Base-by-base conservation (phyloP, 2,113 vertebrate genomes). In the Coracopsis vasa region DNA sequence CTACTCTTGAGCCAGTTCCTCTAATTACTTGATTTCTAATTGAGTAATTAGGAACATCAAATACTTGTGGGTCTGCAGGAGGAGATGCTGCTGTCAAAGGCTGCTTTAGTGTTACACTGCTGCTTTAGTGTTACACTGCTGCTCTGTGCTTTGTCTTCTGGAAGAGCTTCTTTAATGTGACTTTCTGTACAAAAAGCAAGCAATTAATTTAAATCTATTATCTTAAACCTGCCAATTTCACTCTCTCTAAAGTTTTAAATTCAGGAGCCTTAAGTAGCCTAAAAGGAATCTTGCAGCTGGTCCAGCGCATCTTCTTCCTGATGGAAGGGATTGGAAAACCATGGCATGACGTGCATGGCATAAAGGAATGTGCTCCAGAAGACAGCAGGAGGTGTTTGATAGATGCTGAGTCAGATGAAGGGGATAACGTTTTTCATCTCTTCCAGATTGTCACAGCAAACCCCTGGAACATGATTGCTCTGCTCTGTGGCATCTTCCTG, bases 401-500 rank as follows among this genome's bases (percentile, higher is more conserved):
- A 13, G 3, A 1, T 23, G 28, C 25, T 20, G 24, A 75, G 24
- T 31, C 20, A n/a, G 41, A 28, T 45, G 41, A 83, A 7, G 14
- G 33, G 21, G 89, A 28, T 33, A 18, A 56, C 10, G 44, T 33
- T 88, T 92, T 56, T 71, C 35, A 74, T 97, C 56, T 97, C 35
- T 97, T 86, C 87, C 94, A 99, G 99, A 99, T 99, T 10, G 97
- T 99, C 97, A 99, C 99, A 11, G 99, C 99, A 62, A 99, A 99
- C 70, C 98, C 99, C 42, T 99, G 99, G 99, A 99, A 99, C 96
- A 98, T 98, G 47, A 97, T 99, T 3, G 99, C 99, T 51, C 99
- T 99, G 50, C 98, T 99, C 19, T 99, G 99, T 24, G 99, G 99
- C 2, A 99, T 99, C 85, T 99, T 99, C 91, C 97, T 99, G 98